Evolutionary conservation across 2,113 vertebrate genomes (phyloP), one percentile per base, ranked within the genome.

Genomic region (Gila orcuttii): DNA sequence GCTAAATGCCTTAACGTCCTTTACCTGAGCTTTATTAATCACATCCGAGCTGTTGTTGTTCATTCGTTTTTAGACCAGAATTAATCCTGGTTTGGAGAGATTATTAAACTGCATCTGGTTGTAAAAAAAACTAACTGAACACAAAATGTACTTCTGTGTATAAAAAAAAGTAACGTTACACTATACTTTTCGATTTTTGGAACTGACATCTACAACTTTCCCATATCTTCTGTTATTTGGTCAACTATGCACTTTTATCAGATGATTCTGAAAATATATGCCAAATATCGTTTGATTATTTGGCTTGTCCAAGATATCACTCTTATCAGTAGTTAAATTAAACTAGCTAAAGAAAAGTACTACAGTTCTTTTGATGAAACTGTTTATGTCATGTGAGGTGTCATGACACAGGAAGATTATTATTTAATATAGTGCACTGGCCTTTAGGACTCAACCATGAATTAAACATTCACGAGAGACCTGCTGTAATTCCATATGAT

Each of bases 401-500:
- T 42, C n/a, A n/a, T 60, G 21, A 7, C 4, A 59, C 31, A 15
- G 55, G 28, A 31, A 55, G 42, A 25, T 75, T 42, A 55, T 31
- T 78, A 33, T 50, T n/a, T 60, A 79, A n/a, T 60, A 8, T n/a
- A 6, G 31, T 15, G 19, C 6, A 12, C 15, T 79, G 55, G 28
- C 52, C 50, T 77, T 79, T 9, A 59, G 55, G 77, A 60, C 6
- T 23, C 55, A 39, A 36, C 1, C 31, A 39, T 60, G 57, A n/a
- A 79, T 79, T 60, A 79, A 79, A 60, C 52, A 39, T 60, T 59
- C 31, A n/a, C 19, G 39, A 39, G 77, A 60, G 52, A 28, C 39
- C 5, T 79, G 52, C 52, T 79, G 77, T 79, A 79, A 60, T 79
- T 25, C 77, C 77, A 79, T 79, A 79, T 60, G 57, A 60, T 52